These are phyloP conservation scores for Tetrax tetrax DNA, from an alignment of 2,113 vertebrate species.

Conservation along the genomic window DNA sequence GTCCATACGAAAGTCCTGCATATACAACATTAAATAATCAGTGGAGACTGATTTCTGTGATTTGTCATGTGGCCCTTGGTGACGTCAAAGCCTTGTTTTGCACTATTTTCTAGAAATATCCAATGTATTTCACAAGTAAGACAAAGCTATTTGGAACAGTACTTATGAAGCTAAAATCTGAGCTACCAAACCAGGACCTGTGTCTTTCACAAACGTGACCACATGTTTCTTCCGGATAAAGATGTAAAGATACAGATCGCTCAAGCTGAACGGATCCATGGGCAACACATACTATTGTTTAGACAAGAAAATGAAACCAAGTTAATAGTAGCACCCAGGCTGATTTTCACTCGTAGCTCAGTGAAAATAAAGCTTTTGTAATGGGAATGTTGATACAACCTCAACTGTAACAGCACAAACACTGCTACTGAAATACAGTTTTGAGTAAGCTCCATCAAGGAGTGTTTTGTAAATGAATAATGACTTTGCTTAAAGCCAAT, in stretches of 20 bases:
- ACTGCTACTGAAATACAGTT: neutral
- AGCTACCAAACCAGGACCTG: neutral
- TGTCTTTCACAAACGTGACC: neutral
- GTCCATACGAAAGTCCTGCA: neutral
- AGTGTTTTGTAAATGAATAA: constrained; percentile 29
- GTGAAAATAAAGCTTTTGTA: neutral
- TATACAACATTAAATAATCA: fast-evolving
- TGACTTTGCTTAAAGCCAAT: constrained; percentile 56
- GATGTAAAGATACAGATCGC: neutral
- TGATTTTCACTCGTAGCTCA: neutral
- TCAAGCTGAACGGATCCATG: neutral
- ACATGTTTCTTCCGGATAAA: neutral
- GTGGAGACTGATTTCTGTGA: fast-evolving
- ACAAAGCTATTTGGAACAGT: neutral
- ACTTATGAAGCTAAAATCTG: neutral
- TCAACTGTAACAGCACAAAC: neutral
- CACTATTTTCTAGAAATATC: neutral
- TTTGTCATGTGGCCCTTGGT: neutral
- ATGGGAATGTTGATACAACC: neutral
- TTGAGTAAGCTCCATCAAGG: neutral
- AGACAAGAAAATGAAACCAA: neutral
- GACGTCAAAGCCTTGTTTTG: neutral
- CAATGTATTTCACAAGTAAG: neutral
- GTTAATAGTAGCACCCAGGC: neutral
- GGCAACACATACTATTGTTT: neutral